Percentiles rank a stretch among this genome's conserved stretches.
Evolutionary conservation across 2,797 vertebrate species (phyloP).

Genomic region (Anguilla obscura): DNA sequence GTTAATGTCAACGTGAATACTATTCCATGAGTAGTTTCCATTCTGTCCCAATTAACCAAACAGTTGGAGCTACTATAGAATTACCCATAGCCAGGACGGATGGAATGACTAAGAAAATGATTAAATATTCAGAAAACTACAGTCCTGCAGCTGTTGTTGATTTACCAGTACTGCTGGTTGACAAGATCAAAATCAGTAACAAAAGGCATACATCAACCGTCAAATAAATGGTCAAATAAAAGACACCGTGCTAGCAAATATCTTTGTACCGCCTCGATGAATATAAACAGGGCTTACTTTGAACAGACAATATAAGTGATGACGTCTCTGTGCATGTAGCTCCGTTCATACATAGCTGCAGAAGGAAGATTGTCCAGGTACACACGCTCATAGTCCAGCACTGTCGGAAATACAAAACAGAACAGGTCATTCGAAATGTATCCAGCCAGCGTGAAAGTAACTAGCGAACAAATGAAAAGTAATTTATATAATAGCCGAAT

Average conservation of each 20-base stretch:
- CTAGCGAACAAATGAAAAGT: background rate
- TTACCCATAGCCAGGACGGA: background rate
- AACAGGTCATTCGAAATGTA: background rate
- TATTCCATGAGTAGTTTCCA: background rate
- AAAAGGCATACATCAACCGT: background rate
- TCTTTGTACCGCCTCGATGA: background rate
- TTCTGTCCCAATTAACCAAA: background rate
- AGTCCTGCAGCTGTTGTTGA: background rate
- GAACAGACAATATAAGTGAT: slow-evolving; percentile 89
- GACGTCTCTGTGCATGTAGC: slow-evolving; percentile 98
- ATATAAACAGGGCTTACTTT: slow-evolving; percentile 79
- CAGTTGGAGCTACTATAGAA: background rate
- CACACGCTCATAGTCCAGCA: slow-evolving; percentile 90
- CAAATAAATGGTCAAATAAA: background rate
- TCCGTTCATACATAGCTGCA: slow-evolving; percentile 93
- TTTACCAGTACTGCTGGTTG: background rate
- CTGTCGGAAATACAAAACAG: slow-evolving; percentile 60
- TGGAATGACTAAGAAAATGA: background rate
- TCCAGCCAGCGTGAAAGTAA: no score
- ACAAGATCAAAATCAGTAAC: background rate
- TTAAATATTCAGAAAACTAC: background rate
- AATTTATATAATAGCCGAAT: background rate
- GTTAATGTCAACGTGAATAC: background rate
- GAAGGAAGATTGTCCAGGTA: slow-evolving; percentile 94
- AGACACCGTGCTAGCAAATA: background rate